Evolutionary conservation across 1,140 invertebrate genomes (phyloP), one percentile per base, ranked within the genome.

Genomic region (Cydia strobilella): DNA sequence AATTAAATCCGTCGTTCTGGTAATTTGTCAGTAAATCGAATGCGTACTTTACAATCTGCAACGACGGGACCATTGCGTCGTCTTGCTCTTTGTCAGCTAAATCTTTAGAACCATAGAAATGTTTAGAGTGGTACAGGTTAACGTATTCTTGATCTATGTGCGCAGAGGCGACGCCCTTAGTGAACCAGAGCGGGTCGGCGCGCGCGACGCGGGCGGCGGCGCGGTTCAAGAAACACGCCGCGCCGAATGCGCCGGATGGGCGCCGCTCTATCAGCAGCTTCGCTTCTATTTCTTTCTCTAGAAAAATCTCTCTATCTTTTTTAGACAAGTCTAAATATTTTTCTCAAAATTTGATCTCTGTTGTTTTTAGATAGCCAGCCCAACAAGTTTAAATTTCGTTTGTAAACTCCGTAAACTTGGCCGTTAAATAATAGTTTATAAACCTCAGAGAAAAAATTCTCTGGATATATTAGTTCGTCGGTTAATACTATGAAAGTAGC

Each of bases 21-120:
- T 79, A 87, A 74, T 87, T 84, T 20, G 81, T 83, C 7, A 87
- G 72, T 23, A 87, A 79, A 75, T 86, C 83, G 63, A 76, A 84
- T 5, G 81, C 83, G 48, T 87, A 87, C 74, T 77, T 84, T 23
- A 82, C 77, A 31, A 87, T 84, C 54, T 84, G 79, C 10, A 82
- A 18, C 0, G 78, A 77, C 42, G 82, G 7, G 18, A 81, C 15
- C 13, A 77, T 48, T 6, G 80, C 72, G 27, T 83, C 79, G 20
- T 78, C 69, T 20, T 65, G 39, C 3, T 75, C 23, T 42, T 66
- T 73, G 45, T 78, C 76, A 51, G 78, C 76, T 25, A 75, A 72
- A 1, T 45, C 63, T 51, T 51, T 39, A n/a, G 75, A 72, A n/a
- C 76, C 77, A 25, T 62, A n/a, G 2, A 83, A 27, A n/a, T 71